Evolutionary conservation across 2,797 vertebrate genomes (phyloP).

Genomic region (Dryobates pubescens): DNA sequence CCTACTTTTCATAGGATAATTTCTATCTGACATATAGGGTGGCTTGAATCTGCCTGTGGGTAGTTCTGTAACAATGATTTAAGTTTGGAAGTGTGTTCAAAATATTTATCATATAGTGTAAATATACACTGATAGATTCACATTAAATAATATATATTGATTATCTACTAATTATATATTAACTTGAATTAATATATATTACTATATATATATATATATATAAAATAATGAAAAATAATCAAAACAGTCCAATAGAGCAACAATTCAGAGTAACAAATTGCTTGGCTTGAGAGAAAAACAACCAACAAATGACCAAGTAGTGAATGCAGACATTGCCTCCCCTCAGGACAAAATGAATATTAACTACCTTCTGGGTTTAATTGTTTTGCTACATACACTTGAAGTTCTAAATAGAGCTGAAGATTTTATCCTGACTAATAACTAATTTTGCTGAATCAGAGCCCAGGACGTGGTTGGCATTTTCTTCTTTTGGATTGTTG

Average conservation of each 20-base stretch:
- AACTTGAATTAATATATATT: too few relatives aligned
- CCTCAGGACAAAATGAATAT: not conserved
- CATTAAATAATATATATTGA: too few relatives aligned
- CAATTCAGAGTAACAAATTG: not conserved
- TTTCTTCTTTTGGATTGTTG: not conserved
- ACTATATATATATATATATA: too few relatives aligned
- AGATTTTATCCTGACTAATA: not conserved
- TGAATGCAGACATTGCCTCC: not conserved
- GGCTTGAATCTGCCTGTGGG: not conserved
- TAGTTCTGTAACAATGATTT: not conserved
- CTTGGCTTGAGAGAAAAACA: not conserved
- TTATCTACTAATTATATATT: too few relatives aligned
- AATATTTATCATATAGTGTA: not conserved
- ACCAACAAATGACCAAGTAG: not conserved
- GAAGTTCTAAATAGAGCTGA: not conserved
- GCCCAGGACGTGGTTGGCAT: not conserved
- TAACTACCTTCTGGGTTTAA: not conserved
- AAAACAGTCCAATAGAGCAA: too few relatives aligned
- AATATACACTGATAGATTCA: too few relatives aligned
- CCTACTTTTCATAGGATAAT: not conserved
- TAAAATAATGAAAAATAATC: too few relatives aligned
- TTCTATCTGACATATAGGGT: not conserved
- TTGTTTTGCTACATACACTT: not conserved
- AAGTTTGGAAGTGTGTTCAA: not conserved
- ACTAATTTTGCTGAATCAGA: not conserved